Conservation (phyloP, 2,797 vertebrate species). For the Lepidocolaptes lacrymiger region DNA sequence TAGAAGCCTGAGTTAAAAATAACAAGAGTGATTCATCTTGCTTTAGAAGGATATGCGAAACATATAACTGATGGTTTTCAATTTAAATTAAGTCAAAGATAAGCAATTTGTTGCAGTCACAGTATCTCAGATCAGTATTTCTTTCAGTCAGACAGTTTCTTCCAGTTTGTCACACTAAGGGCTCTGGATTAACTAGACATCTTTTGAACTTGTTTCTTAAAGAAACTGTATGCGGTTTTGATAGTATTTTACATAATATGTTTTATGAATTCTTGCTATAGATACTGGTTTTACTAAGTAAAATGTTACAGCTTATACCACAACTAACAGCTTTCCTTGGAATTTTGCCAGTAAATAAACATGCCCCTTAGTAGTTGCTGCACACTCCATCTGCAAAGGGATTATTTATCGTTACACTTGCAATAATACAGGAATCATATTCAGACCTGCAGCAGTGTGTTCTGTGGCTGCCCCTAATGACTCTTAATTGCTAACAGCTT, state of each 20-base stretch:
- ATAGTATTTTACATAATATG: not conserved
- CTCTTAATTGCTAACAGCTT: conserved; percentile 10
- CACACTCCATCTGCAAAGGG: not conserved
- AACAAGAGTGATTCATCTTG: not conserved
- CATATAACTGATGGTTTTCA: not conserved
- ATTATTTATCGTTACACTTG: not conserved
- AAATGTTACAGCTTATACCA: not conserved
- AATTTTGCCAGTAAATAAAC: not conserved
- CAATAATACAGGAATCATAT: not conserved
- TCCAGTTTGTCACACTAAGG: not conserved
- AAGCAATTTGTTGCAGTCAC: not conserved
- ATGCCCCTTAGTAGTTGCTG: not conserved
- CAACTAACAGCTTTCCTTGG: not conserved
- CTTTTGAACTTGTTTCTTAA: not conserved
- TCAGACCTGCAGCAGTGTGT: not conserved
- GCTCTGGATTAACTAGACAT: not conserved
- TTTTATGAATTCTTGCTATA: not conserved
- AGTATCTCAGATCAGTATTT: not conserved
- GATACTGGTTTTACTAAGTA: not conserved
- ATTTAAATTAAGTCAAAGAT: not conserved
- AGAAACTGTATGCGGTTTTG: not conserved
- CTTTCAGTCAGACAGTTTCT: not conserved
- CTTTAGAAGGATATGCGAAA: not conserved
- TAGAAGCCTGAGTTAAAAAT: not conserved
- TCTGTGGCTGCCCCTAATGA: not conserved